Evolutionary conservation across 2,797 vertebrate genomes (phyloP).

Genomic region (Lophotriccus pileatus): DNA sequence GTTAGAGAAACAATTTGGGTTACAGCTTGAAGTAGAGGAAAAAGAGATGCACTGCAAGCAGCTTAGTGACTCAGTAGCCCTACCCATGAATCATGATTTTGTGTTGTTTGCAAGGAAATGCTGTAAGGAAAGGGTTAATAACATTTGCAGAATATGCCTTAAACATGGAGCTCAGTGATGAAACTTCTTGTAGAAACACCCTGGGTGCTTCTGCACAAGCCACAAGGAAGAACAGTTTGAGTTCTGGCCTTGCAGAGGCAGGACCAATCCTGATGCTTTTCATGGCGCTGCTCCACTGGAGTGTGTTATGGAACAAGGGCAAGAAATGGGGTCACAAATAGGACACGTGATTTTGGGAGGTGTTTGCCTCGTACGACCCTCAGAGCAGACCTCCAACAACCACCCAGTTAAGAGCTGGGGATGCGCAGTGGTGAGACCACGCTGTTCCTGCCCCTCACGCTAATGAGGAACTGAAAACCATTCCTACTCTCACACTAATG

Average conservation of each 20-base stretch:
- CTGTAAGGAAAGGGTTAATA: background rate
- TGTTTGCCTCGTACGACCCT: fast-evolving
- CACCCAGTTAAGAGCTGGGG: too few relatives aligned
- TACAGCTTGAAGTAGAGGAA: background rate
- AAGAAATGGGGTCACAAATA: background rate
- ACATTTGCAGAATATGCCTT: background rate
- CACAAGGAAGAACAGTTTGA: background rate
- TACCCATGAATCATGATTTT: background rate
- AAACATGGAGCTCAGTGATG: background rate
- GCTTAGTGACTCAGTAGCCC: background rate
- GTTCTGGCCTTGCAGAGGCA: background rate
- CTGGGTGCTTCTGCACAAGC: background rate
- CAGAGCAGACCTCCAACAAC: background rate
- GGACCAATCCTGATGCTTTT: background rate
- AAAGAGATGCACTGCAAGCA: background rate
- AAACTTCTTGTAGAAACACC: background rate
- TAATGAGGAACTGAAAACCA: background rate
- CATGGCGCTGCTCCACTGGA: fast-evolving
- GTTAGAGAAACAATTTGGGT: background rate
- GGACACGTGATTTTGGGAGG: background rate
- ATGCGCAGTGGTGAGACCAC: background rate
- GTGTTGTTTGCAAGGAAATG: background rate
- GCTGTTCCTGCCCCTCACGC: background rate
- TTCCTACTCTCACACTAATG: background rate
- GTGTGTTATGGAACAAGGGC: background rate